Base-by-base conservation (phyloP, 1,140 invertebrate species). In the Hyposmocoma kahamanoa region DNA sequence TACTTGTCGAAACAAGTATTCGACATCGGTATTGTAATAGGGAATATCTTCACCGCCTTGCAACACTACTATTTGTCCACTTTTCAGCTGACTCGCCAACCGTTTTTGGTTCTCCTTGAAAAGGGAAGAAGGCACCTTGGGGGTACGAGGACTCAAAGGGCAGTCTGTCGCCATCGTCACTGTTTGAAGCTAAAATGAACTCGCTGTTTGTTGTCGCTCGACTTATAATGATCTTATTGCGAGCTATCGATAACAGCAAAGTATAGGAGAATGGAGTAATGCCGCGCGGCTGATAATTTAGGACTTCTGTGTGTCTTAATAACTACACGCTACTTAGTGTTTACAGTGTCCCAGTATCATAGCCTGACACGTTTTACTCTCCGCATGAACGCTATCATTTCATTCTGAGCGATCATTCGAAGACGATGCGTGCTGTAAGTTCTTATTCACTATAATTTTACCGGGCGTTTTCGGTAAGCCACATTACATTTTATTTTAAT, bases 1-100 rank as follows among this genome's bases (percentile, higher is more conserved):
- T 67, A 88, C 88, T 73, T 89, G 88, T 70, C 87, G 73, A 62
- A 90, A 90, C 17, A 88, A 67, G 65, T 89, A 89, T 42, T 87
- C 71, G 8, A 85, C 70, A 52, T 90, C 88, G 1, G 87, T 88
- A 64, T 89, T 88, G 63, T 90, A 88, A 49, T 88, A 83, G 24
- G 70, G 77, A 8, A 90, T 69, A 36, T 85, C 80, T 28, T 84
- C 77, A 20, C 89, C 89, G 3, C 88, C 89, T 76, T 89, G 82
- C 15, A 90, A 63, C 17, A 90, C 56, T 22, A 88, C 84, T 24
- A 89, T 64, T 57, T 87, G 74, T 13, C 86, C 78, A 36, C 55
- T 58, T 47, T 73, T 49, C 20, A 83, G 34, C 50, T 73, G 73
- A 10, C 74, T 61, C 15, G 72, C 72, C 20, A 89, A 58, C 39